phyloP scores from a whole-genome alignment of 2,797 vertebrate genomes.

The Anabas testudineus region DNA sequence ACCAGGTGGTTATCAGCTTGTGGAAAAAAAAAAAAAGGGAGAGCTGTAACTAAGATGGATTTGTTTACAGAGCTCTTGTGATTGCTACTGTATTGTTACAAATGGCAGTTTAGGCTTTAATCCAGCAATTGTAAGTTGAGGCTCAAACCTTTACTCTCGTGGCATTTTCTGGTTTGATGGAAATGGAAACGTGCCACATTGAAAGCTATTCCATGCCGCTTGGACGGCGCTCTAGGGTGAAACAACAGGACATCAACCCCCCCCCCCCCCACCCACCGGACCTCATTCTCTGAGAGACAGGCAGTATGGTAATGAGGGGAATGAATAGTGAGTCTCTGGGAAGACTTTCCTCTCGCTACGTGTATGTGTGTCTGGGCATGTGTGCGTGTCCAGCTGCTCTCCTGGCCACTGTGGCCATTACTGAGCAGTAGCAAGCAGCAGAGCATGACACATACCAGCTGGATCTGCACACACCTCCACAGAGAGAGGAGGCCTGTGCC shows the following conservation, averaged over 20 bases:
- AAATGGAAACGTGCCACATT: slow-evolving; percentile 70
- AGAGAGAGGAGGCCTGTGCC: slow-evolving; percentile 65
- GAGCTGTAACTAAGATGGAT: slow-evolving; percentile 54
- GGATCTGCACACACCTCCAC: slow-evolving; percentile 72
- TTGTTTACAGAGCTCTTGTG: slow-evolving; percentile 51
- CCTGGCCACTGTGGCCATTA: slow-evolving; percentile 72
- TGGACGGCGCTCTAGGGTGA: slow-evolving; percentile 67
- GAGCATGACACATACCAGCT: slow-evolving; percentile 82
- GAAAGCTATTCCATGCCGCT: slow-evolving; percentile 70
- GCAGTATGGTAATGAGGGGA: slow-evolving; percentile 73
- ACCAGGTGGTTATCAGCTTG: not conserved
- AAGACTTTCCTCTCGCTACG: slow-evolving; percentile 50
- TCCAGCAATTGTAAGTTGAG: slow-evolving; percentile 63
- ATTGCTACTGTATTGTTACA: slow-evolving; percentile 51
- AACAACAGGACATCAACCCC: slow-evolving; percentile 58
- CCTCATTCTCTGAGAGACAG: slow-evolving; percentile 63
- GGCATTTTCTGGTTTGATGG: slow-evolving; percentile 72
- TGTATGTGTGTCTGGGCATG: slow-evolving; percentile 32
- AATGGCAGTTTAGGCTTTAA: slow-evolving; percentile 57
- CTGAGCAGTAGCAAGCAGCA: slow-evolving; percentile 74
- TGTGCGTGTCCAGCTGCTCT: slow-evolving; percentile 75
- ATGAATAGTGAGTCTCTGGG: slow-evolving; percentile 72
- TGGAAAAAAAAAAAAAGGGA: not conserved
- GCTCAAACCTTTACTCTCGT: slow-evolving; percentile 63
- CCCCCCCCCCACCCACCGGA: slow-evolving; percentile 43